phyloP scores from a whole-genome alignment of 2,797 vertebrate genomes.

The Chelmon rostratus region DNA sequence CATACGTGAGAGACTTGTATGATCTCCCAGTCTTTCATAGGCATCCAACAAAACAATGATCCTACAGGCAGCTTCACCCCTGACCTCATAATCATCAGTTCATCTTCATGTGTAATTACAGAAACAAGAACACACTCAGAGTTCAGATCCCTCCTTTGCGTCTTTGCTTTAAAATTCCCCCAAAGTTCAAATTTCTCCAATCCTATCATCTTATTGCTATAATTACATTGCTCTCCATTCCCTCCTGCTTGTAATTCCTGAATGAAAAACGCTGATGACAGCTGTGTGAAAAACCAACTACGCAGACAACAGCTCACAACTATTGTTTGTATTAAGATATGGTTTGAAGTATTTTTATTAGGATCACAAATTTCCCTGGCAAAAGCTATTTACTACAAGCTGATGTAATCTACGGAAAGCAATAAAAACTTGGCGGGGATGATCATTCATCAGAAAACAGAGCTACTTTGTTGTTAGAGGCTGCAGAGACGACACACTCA shows the following conservation, averaged over 20 bases:
- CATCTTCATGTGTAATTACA: constrained; percentile 26
- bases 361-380: constrained; percentile 61
- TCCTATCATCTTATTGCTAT: constrained; percentile 4
- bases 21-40: constrained; percentile 16
- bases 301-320: constrained; percentile 45
- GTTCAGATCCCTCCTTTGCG: background rate
- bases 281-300: constrained; percentile 39
- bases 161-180: background rate
- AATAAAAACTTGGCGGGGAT: constrained; percentile 73
- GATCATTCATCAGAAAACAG: constrained; percentile 77
- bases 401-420: constrained; percentile 78
- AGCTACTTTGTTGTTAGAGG: constrained; percentile 62
- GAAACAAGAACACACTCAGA: background rate
- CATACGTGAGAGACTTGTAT: background rate
- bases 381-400: constrained; percentile 61
- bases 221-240: constrained; percentile 26
- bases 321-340: constrained; percentile 65
- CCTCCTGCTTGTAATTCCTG: constrained; percentile 24
- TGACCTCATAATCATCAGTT: background rate
- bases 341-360: constrained; percentile 73
- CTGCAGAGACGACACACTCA: constrained; percentile 53
- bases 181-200: constrained; percentile 18
- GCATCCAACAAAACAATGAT: constrained; percentile 3
- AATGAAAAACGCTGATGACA: constrained; percentile 34
- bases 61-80: background rate